These are phyloP conservation scores for Hippocampus kuda DNA, from an alignment of 2,797 vertebrate genomes.

Conservation along the genomic window DNA sequence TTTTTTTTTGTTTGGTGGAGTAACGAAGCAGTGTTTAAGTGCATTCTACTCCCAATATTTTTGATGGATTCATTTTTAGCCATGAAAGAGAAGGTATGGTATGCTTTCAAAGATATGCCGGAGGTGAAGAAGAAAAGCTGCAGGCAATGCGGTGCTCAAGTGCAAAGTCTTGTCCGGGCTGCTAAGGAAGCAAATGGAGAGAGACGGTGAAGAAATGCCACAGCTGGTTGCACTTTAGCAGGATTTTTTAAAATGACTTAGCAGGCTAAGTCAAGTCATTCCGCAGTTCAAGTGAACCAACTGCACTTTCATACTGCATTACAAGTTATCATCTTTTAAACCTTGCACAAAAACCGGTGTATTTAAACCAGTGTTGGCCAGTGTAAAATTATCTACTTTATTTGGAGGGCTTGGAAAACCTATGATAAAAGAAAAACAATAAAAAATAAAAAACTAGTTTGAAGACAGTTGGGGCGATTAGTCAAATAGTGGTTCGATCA, in stretches of 20 bases:
- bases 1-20: neutral
- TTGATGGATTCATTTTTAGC: neutral
- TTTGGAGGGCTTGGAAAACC: neutral
- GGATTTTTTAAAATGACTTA: neutral
- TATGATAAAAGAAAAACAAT: neutral
- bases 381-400: neutral
- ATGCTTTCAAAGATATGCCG: neutral
- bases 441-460: neutral
- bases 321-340: neutral
- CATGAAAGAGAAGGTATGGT: neutral
- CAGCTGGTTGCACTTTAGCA: conserved; percentile 1
- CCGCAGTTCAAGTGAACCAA: neutral
- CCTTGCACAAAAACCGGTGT: neutral
- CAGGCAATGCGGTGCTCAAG: conserved; percentile 1
- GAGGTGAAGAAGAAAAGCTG: conserved; percentile 1
- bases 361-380: neutral
- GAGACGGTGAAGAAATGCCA: conserved; percentile 2
- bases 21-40: neutral
- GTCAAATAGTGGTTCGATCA: neutral
- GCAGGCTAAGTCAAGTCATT: neutral
- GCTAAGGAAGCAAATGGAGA: conserved; percentile 2
- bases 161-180: conserved; percentile 6
- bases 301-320: neutral
- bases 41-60: neutral
- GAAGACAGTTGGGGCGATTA: neutral